A percentile compares a stretch with the other conserved stretches of the same genome.
These are phyloP conservation scores for Hydrotaea cyrtoneurina DNA, from an alignment of 2,888 invertebrate genomes.

Conservation along the genomic window DNA sequence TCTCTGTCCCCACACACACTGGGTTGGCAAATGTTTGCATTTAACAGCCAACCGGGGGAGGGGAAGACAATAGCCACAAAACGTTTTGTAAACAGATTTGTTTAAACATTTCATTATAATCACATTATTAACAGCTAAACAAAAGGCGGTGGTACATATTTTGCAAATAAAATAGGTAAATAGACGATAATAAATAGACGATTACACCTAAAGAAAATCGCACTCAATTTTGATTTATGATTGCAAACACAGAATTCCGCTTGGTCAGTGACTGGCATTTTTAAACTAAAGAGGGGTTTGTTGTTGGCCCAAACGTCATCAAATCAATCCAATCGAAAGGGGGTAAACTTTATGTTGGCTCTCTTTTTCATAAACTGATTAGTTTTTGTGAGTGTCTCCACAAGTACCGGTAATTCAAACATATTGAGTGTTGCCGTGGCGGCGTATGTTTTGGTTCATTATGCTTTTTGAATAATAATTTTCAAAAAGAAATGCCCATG, in stretches of 20 bases:
- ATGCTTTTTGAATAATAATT: constrained; percentile 55
- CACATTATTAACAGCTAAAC: not conserved
- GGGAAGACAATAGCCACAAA: not conserved
- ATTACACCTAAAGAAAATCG: not conserved
- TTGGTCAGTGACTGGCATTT: constrained; percentile 42
- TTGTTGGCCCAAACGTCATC: too few species aligned
- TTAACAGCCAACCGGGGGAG: too few species aligned
- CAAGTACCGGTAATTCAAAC: not conserved
- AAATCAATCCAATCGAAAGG: too few species aligned
- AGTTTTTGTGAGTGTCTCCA: constrained; percentile 9
- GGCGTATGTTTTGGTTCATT: constrained; percentile 26
- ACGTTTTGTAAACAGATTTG: constrained; percentile 23
- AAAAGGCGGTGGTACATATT: not conserved
- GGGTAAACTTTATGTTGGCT: not conserved
- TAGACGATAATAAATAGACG: not conserved
- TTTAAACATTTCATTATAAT: not conserved
- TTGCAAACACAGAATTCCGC: not conserved
- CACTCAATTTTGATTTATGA: not conserved
- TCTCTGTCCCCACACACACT: not conserved
- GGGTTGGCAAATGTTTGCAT: not conserved
- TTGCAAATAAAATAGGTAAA: constrained; percentile 13
- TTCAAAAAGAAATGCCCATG: constrained; percentile 30
- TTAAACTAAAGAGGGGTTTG: too few species aligned
- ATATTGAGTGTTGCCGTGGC: constrained; percentile 6
- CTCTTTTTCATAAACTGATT: constrained; percentile 28